Base-by-base conservation (phyloP, 2,797 vertebrate species). In the Florisuga fusca region DNA sequence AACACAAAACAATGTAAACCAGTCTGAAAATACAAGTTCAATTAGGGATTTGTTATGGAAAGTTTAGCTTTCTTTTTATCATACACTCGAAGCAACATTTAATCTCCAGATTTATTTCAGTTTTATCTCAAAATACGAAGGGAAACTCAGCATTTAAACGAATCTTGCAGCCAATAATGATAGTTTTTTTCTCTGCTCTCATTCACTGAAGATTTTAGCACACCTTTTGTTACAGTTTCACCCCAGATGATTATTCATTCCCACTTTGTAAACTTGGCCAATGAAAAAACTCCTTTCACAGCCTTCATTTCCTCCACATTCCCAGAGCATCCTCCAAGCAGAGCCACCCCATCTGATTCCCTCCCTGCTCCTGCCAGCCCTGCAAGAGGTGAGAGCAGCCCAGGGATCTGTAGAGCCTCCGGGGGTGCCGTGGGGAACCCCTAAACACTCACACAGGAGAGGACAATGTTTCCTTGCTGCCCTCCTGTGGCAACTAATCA, bases 391-490 rank as follows among this genome's bases (percentile, higher is more conserved):
- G 48, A 50, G 48, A 50, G 48, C 48, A 50, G 22, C 48, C 21
- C 38, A 5, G 1, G 46, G 16, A 3, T 2, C 33, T 1, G 5
- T 3, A 12, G 27, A 8, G 7, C 29, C 53, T 22, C 2, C 1
- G 0, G 0, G 29, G 6, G 59, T 9, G 18, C 45, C 2, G 0
- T 0, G 50, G 26, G 63, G 19, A 16, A 26, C 43, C 18, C 1
- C 10, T 4, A 22, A 18, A 7, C 38, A 15, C 16, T 34, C 58
- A 17, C 12, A 10, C 7, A 33, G 72, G 33, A 48, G 81, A 16
- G 21, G 64, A 45, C 4, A 10, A 2, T 3, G 80, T 50, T 82
- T 88, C 59, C 90, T 74, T 95, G 86, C 92, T 95, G 90, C 92
- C 94, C 91, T 93, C 93, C 89, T 55, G 86, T 94, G 94, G 90